phyloP scores from a whole-genome alignment of 2,113 vertebrate genomes.

The Meles meles region DNA sequence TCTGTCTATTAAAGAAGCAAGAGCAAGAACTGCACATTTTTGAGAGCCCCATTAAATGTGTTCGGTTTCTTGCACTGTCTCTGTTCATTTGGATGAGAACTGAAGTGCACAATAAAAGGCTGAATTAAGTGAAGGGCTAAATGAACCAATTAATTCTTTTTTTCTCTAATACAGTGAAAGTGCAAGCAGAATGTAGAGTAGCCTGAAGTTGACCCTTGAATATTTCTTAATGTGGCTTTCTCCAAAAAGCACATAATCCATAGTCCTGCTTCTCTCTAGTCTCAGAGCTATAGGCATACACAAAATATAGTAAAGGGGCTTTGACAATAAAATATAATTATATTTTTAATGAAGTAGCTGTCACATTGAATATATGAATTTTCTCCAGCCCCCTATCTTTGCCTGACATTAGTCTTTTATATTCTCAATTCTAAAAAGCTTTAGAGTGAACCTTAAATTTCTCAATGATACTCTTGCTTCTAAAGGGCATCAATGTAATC shows the following conservation, averaged over 20 bases:
- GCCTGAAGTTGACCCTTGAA: constrained; percentile 39
- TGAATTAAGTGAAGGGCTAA: constrained; percentile 75
- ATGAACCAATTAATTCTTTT: constrained; percentile 75
- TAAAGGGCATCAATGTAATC: not conserved
- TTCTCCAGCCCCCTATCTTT: not conserved
- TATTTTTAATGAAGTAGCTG: not conserved
- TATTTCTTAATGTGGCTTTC: not conserved
- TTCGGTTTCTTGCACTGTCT: constrained; percentile 31
- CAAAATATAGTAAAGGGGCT: not conserved
- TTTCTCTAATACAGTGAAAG: constrained; percentile 45
- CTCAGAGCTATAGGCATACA: not conserved
- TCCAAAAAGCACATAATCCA: not conserved
- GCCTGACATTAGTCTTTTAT: not conserved
- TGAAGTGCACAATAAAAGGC: constrained; percentile 66
- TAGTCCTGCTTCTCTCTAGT: not conserved
- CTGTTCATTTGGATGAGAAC: constrained; percentile 71
- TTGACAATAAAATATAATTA: not conserved
- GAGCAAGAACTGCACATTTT: constrained; percentile 32
- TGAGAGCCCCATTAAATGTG: constrained; percentile 58
- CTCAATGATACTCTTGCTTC: not conserved
- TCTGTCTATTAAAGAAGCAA: constrained; percentile 60
- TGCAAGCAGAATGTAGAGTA: constrained; percentile 52
- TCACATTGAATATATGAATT: not conserved
- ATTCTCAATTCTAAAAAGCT: not conserved
- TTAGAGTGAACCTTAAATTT: not conserved